A percentile compares a stretch with the other conserved stretches of the same genome.
These are phyloP conservation scores for Gila robusta DNA, from an alignment of 2,797 vertebrate genomes.

Conservation along the genomic window DNA sequence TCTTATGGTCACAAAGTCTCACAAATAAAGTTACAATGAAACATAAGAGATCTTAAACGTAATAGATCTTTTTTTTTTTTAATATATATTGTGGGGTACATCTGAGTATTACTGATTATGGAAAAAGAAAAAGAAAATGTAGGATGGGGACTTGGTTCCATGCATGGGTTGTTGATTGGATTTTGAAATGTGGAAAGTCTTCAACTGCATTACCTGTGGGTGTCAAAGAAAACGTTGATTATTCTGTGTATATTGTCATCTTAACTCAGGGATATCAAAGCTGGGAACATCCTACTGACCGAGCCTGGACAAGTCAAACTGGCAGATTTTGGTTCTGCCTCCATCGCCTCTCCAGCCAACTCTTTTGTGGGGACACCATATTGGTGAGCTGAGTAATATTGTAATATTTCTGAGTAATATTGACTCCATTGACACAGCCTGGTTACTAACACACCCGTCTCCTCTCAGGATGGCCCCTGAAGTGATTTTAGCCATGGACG, in stretches of 20 bases:
- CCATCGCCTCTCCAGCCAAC: constrained; percentile 98
- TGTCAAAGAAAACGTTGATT: neutral
- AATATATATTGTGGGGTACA: neutral
- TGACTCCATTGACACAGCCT: neutral
- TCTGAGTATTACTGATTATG: neutral
- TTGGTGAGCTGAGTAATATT: constrained; percentile 82
- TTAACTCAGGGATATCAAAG: constrained; percentile 93
- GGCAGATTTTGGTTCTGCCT: constrained; percentile 98
- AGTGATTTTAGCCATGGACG: constrained; percentile 99
- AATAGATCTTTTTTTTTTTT: neutral
- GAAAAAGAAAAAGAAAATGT: neutral
- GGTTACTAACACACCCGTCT: neutral
- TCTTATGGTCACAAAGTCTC: neutral
- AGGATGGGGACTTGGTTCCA: neutral
- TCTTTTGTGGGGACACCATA: constrained; percentile 99
- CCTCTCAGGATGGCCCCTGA: constrained; percentile 95
- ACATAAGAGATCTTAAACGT: neutral
- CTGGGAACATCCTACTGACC: constrained; percentile 97
- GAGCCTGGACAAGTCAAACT: constrained; percentile 98
- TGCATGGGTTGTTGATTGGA: neutral
- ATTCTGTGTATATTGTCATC: neutral
- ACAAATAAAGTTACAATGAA: neutral
- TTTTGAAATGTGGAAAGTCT: too few relatives aligned
- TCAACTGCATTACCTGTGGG: neutral
- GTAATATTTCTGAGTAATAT: neutral